Percentiles rank a stretch among this genome's conserved stretches.
phyloP scores from a whole-genome alignment of 1,140 invertebrate species.

The Drosophila nikananu region DNA sequence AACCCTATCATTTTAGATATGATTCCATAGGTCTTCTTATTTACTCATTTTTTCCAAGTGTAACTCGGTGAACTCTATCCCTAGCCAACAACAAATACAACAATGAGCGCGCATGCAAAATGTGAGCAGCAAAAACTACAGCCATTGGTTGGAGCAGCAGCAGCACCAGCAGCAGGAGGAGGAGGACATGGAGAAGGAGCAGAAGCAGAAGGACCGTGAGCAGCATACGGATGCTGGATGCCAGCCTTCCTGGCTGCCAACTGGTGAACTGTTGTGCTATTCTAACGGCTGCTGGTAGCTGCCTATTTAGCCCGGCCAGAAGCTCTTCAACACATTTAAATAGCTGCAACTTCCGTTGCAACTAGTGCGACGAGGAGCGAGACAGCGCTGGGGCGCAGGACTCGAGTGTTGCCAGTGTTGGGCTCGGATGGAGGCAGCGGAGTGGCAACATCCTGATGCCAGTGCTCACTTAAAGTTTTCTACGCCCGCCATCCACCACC shows the following conservation, averaged over 20 bases:
- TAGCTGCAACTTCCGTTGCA: conserved; percentile 74
- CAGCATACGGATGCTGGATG: conserved; percentile 26
- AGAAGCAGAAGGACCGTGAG: conserved; percentile 1
- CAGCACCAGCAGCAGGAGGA: neutral
- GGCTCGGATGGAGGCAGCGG: conserved; percentile 39
- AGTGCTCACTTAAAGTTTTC: conserved; percentile 68
- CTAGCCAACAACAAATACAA: conserved; percentile 32
- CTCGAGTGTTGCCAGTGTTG: conserved; percentile 45
- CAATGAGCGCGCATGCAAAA: conserved; percentile 39
- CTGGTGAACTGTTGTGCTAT: conserved; percentile 43
- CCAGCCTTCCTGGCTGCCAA: conserved; percentile 34
- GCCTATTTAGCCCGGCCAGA: conserved; percentile 30
- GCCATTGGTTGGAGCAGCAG: conserved; percentile 1
- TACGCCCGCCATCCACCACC: conserved; percentile 14
- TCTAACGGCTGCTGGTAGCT: conserved; percentile 16
- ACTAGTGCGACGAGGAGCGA: conserved; percentile 55
- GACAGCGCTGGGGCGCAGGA: conserved; percentile 14
- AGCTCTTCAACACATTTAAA: conserved; percentile 75
- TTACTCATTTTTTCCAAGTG: conserved; percentile 2
- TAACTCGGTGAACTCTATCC: conserved; percentile 13
- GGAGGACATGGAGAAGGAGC: neutral
- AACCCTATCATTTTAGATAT: neutral
- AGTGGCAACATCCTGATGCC: conserved; percentile 56
- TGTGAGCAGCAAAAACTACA: conserved; percentile 42
- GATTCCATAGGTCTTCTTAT: neutral